These are phyloP conservation scores for Galemys pyrenaicus DNA, from an alignment of 2,113 vertebrate genomes.

Conservation along the genomic window DNA sequence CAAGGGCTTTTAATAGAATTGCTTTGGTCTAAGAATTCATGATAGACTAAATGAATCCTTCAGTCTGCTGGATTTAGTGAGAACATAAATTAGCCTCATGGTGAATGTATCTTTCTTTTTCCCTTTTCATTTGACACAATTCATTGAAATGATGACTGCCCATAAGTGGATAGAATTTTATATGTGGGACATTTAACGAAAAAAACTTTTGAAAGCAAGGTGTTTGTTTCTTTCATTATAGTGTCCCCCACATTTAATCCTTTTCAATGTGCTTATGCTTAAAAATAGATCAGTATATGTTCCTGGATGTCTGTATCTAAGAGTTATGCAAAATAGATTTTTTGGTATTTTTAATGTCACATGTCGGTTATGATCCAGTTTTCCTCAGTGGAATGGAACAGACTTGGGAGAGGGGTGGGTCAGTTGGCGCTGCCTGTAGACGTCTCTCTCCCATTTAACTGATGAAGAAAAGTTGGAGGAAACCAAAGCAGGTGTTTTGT, in stretches of 20 bases:
- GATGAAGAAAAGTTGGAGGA: neutral
- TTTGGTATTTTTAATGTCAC: slow-evolving; percentile 35
- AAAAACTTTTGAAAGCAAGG: slow-evolving; percentile 27
- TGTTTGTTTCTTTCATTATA: slow-evolving; percentile 29
- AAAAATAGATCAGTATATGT: slow-evolving; percentile 11
- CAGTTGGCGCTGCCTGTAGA: neutral
- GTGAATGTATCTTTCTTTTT: slow-evolving; percentile 61
- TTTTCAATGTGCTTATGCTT: slow-evolving; percentile 8
- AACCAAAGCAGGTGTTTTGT: neutral
- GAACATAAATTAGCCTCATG: slow-evolving; percentile 68
- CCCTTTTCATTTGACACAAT: slow-evolving; percentile 65
- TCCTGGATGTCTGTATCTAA: neutral
- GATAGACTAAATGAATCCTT: slow-evolving; percentile 70
- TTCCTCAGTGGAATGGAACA: neutral
- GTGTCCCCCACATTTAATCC: neutral
- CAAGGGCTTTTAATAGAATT: slow-evolving; percentile 70
- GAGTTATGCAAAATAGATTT: slow-evolving; percentile 41
- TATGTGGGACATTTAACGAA: slow-evolving; percentile 42
- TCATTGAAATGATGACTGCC: slow-evolving; percentile 63
- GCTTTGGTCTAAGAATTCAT: slow-evolving; percentile 66
- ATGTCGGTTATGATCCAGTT: neutral
- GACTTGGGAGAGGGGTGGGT: neutral
- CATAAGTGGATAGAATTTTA: slow-evolving; percentile 62
- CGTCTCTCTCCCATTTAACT: neutral
- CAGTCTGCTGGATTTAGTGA: slow-evolving; percentile 75